Evolutionary conservation across 1,140 invertebrate genomes (phyloP).

Genomic region (Papilio polyxenes): DNA sequence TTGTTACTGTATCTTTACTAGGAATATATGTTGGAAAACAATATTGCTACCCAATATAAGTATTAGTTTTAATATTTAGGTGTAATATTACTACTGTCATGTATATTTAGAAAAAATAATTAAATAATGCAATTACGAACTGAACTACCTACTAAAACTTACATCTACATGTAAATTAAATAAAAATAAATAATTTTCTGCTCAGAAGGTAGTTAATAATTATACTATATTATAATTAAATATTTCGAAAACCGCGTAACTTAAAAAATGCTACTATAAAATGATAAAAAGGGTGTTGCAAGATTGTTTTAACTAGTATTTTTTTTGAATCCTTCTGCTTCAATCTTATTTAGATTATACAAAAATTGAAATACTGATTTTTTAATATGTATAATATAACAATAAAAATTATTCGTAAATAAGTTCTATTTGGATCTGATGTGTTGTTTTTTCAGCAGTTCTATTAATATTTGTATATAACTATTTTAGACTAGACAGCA

Average conservation of each 20-base stretch:
- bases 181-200: background rate
- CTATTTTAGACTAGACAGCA: background rate
- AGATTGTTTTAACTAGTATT: background rate
- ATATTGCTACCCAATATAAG: constrained; percentile 24
- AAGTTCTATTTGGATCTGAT: background rate
- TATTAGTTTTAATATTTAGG: constrained; percentile 27
- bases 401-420: background rate
- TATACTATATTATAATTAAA: background rate
- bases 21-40: background rate
- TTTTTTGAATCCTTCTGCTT: background rate
- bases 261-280: background rate
- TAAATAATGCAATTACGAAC: constrained; percentile 28
- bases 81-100: constrained; percentile 2
- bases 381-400: constrained; percentile 4
- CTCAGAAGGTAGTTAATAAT: background rate
- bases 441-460: background rate
- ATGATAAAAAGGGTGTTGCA: background rate
- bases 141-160: background rate
- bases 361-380: background rate
- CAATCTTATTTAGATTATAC: background rate
- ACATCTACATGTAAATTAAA: background rate
- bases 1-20: background rate
- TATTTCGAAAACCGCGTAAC: background rate
- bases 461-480: constrained; percentile 6
- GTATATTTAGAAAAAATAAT: constrained; percentile 20